These are phyloP conservation scores for Galeopterus variegatus DNA, from an alignment of 2,113 vertebrate genomes.

Conservation along the genomic window DNA sequence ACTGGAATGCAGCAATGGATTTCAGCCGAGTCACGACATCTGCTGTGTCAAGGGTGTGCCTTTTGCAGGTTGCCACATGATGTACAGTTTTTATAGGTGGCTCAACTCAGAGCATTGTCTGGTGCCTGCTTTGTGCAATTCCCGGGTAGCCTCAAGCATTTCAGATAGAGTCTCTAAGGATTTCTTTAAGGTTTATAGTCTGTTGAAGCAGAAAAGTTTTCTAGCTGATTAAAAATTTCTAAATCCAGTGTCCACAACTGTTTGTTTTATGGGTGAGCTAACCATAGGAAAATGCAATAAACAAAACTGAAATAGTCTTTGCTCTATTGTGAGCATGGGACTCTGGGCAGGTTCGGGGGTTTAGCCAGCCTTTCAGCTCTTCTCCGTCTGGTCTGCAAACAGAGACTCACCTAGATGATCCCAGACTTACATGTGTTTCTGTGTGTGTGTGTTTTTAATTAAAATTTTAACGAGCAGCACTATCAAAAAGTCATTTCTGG, in stretches of 20 bases:
- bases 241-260: conserved; percentile 60
- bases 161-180: background rate
- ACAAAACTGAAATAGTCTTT: conserved; percentile 62
- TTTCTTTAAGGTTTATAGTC: conserved; percentile 6
- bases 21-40: background rate
- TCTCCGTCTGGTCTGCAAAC: background rate
- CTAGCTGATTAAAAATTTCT: conserved; percentile 73
- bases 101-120: background rate
- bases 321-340: background rate
- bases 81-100: background rate
- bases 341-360: accelerated
- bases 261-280: conserved; percentile 68
- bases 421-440: background rate
- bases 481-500: background rate
- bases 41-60: background rate
- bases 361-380: background rate
- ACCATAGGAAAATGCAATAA: conserved; percentile 63
- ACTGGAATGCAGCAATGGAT: background rate
- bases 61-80: background rate
- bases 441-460: background rate
- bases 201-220: conserved; percentile 1
- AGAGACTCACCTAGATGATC: background rate
- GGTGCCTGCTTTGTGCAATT: background rate
- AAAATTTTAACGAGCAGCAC: background rate
- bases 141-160: background rate